Percentiles rank a stretch among this genome's conserved stretches.
phyloP scores from a whole-genome alignment of 2,113 vertebrate genomes.

The Odontesthes bonariensis region DNA sequence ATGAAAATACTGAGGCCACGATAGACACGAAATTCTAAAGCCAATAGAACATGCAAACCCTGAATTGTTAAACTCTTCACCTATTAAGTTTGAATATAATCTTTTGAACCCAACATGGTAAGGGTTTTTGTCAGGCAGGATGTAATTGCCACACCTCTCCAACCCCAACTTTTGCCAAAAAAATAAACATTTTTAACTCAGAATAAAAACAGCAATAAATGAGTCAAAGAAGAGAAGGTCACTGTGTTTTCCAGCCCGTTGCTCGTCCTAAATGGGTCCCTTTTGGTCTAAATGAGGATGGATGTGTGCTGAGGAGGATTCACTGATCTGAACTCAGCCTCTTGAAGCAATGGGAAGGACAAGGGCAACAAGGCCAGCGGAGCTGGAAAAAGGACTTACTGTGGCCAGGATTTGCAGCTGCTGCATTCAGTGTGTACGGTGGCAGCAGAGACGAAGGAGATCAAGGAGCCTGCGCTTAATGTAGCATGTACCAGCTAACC shows the following conservation, averaged over 20 bases:
- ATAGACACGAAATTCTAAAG: conserved; percentile 53
- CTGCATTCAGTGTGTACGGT: conserved; percentile 32
- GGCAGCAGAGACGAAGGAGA: conserved; percentile 25
- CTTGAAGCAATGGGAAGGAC: conserved; percentile 33
- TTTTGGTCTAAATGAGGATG: conserved; percentile 71
- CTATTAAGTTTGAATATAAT: conserved; percentile 41
- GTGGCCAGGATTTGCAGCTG: conserved; percentile 43
- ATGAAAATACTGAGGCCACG: conserved; percentile 54
- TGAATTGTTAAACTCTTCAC: conserved; percentile 39
- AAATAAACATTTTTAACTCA: conserved; percentile 45
- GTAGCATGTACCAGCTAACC: conserved; percentile 42
- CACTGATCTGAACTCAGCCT: conserved; percentile 55
- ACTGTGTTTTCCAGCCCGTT: conserved; percentile 73
- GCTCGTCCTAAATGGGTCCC: conserved; percentile 71
- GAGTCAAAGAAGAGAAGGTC: conserved; percentile 76
- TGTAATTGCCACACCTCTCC: neutral
- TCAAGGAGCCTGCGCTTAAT: conserved; percentile 32
- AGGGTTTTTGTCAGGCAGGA: conserved; percentile 15
- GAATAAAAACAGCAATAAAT: conserved; percentile 66
- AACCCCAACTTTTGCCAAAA: conserved; percentile 31
- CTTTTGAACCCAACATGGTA: conserved; percentile 15
- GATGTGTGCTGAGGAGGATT: conserved; percentile 65
- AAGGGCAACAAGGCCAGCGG: conserved; percentile 55
- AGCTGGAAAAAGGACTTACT: conserved; percentile 31
- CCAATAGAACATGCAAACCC: conserved; percentile 35